Conservation (phyloP, 1,140 invertebrate species). For the Lamellibrachia luymesi region DNA sequence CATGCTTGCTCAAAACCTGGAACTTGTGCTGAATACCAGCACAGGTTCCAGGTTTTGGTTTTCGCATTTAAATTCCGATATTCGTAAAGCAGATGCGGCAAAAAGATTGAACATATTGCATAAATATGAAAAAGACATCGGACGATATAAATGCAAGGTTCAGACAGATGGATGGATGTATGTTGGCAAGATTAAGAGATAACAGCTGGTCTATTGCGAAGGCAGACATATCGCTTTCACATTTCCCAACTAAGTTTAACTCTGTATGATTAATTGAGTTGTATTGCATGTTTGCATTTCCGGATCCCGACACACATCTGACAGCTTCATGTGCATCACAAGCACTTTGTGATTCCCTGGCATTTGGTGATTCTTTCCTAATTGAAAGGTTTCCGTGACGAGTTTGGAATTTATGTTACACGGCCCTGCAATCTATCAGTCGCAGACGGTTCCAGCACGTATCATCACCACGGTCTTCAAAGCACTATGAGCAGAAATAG, state of each 20-base stretch:
- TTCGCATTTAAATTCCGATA: conserved; percentile 5
- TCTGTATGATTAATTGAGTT: conserved; percentile 5
- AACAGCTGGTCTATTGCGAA: not conserved
- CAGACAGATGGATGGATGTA: not conserved
- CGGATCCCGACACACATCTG: not conserved
- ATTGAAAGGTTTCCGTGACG: not conserved
- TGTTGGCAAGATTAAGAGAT: not conserved
- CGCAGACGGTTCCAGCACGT: not conserved
- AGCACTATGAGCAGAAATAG: not conserved
- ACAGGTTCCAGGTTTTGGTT: not conserved
- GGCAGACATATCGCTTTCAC: not conserved
- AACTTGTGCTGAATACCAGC: not conserved
- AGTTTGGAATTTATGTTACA: not conserved
- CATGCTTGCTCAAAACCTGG: not conserved
- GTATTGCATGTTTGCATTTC: not conserved
- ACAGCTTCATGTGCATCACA: not conserved
- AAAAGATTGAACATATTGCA: not conserved
- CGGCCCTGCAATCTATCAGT: not conserved
- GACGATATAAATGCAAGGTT: not conserved
- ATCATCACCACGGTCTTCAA: not conserved
- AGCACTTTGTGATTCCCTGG: not conserved
- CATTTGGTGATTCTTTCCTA: not conserved
- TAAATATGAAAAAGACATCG: conserved; percentile 1
- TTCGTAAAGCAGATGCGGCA: not conserved
- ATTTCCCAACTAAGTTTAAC: conserved; percentile 5